Evolutionary conservation across 2,113 vertebrate genomes (phyloP), one percentile per base, ranked within the genome.

Genomic region (Vimba vimba): DNA sequence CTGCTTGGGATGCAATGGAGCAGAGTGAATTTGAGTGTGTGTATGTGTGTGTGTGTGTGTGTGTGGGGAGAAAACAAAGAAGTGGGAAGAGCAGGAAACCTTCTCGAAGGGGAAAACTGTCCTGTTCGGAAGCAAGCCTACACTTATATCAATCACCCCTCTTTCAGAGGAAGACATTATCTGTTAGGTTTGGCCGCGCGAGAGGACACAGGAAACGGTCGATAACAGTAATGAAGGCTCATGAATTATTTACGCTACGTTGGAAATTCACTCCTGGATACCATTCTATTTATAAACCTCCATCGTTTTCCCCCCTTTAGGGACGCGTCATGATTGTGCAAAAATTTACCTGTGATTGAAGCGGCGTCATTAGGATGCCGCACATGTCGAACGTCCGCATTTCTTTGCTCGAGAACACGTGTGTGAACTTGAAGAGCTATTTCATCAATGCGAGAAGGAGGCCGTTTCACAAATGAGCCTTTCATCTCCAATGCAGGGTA

Each of bases 131-230:
- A 36, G 45, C 43, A 69, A 82, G 19, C 27, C 62, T 69, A 9
- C 80, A 82, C 80, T 82, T 82, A 66, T 52, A 87, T 89, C 87
- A 85, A 73, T 87, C 87, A 85, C n/a, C 27, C 30, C 60, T 79
- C 50, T 84, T 74, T 87, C 86, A 78, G 71, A 79, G 77, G 66
- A 78, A 87, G 86, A 89, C 81, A 71, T 87, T 84, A 86, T 89
- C 77, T 77, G 60, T 77, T 55, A 57, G 81, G 80, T 87, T 86
- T 60, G 84, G 71, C 84, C 9, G 36, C 19, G 45, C 25, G 27
- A 77, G 68, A 84, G 75, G 59, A 43, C 78, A 68, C 43, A 59
- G 66, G 57, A 83, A 85, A n/a, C 64, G 81, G 76, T 89, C 64
- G 59, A 87, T 89, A 84, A 69, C 85, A 52, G 33, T 87, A 78